Evolutionary conservation across 2,888 invertebrate species (phyloP).

Genomic region (Sipunculus nudus): DNA sequence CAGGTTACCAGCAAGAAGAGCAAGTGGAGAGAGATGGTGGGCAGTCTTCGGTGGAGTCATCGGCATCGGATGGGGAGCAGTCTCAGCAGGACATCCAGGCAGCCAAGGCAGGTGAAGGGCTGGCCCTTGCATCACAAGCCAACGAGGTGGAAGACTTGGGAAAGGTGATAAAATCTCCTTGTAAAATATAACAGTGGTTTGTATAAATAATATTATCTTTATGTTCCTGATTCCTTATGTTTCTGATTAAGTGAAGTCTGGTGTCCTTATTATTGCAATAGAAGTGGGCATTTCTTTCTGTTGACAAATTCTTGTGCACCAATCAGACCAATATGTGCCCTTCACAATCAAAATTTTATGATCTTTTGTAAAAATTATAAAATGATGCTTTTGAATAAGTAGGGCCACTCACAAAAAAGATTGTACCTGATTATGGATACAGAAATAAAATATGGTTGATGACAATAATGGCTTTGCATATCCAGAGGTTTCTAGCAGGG

Average conservation of each 20-base stretch:
- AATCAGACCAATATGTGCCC: too few relatives aligned
- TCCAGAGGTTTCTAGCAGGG: too few relatives aligned
- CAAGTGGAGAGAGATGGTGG: conserved; percentile 24
- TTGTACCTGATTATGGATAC: neutral
- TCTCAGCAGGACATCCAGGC: conserved; percentile 30
- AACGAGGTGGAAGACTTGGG: conserved; percentile 57
- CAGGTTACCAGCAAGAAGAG: conserved; percentile 34
- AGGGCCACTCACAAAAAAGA: neutral
- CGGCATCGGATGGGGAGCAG: conserved; percentile 14
- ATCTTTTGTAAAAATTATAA: too few relatives aligned
- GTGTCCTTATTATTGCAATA: too few relatives aligned
- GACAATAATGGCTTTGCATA: neutral
- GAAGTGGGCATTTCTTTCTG: too few relatives aligned
- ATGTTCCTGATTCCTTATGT: too few relatives aligned
- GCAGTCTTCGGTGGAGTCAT: conserved; percentile 13
- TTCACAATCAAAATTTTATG: too few relatives aligned
- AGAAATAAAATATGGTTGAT: neutral
- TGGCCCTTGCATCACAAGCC: conserved; percentile 35
- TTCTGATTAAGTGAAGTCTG: too few relatives aligned
- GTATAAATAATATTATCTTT: too few relatives aligned
- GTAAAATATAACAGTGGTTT: too few relatives aligned
- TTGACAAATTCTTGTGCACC: too few relatives aligned
- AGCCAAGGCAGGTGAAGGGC: conserved; percentile 34
- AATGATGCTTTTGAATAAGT: neutral
- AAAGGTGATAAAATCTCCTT: too few relatives aligned